Conservation (phyloP, 2,113 vertebrate species). For the Python bivittatus region DNA sequence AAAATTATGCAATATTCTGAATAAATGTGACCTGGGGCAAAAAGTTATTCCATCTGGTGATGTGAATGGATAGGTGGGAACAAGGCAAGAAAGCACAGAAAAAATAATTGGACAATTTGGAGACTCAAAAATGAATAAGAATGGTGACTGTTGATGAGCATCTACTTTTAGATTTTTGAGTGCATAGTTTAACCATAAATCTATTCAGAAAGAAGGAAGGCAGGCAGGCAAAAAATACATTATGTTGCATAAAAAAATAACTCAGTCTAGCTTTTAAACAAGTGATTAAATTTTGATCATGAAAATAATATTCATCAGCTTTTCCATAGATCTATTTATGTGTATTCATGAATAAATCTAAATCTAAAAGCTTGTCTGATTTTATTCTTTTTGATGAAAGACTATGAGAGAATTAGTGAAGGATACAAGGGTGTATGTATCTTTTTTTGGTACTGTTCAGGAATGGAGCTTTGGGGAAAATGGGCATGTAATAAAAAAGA, state of each 20-base stretch:
- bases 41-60: too few relatives aligned
- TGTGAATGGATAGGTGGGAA: too few relatives aligned
- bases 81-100: not conserved
- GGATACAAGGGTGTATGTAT: not conserved
- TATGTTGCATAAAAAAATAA: not conserved
- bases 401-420: not conserved
- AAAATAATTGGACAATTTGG: not conserved
- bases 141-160: not conserved
- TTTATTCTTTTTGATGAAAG: not conserved
- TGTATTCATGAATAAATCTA: not conserved
- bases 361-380: not conserved
- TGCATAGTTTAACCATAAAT: not conserved
- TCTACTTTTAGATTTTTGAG: not conserved
- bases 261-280: not conserved
- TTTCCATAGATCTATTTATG: not conserved
- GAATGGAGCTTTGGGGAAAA: not conserved
- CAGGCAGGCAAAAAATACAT: not conserved
- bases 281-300: not conserved
- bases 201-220: not conserved
- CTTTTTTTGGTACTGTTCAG: not conserved
- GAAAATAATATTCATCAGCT: not conserved
- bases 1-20: too few relatives aligned
- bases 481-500: not conserved
- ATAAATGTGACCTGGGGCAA: too few relatives aligned
- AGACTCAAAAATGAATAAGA: not conserved